Percentiles rank a stretch among this genome's conserved stretches.
phyloP scores from a whole-genome alignment of 2,888 invertebrate genomes.

The Amaurobius ferox region DNA sequence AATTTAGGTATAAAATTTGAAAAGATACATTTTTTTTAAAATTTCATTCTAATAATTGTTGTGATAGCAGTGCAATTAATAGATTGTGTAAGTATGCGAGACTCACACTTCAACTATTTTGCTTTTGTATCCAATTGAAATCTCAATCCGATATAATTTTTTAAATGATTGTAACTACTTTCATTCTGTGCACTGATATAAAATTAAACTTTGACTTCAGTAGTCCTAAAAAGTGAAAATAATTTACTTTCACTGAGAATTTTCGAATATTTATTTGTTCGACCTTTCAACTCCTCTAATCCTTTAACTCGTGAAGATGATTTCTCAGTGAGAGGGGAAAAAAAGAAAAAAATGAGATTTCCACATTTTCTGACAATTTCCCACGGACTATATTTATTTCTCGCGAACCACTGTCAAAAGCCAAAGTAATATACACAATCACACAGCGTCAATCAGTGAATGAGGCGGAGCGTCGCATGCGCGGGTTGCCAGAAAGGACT shows the following conservation, averaged over 20 bases:
- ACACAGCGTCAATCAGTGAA: slow-evolving; percentile 54
- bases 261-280: not conserved
- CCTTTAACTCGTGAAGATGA: slow-evolving; percentile 8
- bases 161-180: no score
- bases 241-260: slow-evolving; percentile 19
- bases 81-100: no score
- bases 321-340: not conserved
- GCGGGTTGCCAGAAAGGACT: not conserved
- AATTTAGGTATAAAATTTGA: no score
- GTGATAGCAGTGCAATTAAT: no score
- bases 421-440: slow-evolving; percentile 36
- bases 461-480: slow-evolving; percentile 2
- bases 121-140: no score
- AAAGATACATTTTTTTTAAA: no score
- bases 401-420: slow-evolving; percentile 44
- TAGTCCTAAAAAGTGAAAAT: slow-evolving; percentile 1
- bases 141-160: no score
- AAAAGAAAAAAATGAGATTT: not conserved
- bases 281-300: slow-evolving; percentile 5
- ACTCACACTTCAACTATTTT: no score
- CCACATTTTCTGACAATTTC: slow-evolving; percentile 31
- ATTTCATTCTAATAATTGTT: no score
- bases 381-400: slow-evolving; percentile 65
- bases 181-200: no score
- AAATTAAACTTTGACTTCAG: no score